These are phyloP conservation scores for Ceyx margarethae DNA, from an alignment of 2,113 vertebrate genomes.

Conservation along the genomic window DNA sequence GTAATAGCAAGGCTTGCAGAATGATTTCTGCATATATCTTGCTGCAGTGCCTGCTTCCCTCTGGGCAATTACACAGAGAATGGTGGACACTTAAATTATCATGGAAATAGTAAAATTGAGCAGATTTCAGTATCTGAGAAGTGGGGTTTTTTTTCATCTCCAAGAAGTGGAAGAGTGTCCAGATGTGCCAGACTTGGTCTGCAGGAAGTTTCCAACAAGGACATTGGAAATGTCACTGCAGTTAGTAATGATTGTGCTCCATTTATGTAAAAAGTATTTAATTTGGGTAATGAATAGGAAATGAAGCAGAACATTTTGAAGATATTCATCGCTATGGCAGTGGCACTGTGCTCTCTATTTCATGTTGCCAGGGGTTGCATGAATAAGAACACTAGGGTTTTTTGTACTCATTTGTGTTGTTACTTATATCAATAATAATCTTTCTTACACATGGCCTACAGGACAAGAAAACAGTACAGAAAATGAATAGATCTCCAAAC, in stretches of 20 bases:
- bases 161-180: neutral
- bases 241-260: neutral
- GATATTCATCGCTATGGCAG: neutral
- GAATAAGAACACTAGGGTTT: neutral
- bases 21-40: neutral
- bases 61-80: neutral
- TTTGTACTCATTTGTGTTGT: neutral
- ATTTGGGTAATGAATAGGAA: conserved; percentile 13
- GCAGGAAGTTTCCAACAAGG: neutral
- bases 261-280: neutral
- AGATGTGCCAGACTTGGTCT: neutral
- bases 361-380: neutral
- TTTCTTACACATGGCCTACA: neutral
- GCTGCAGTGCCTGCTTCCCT: neutral
- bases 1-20: neutral
- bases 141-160: neutral
- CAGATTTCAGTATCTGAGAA: neutral
- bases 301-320: neutral
- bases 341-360: neutral
- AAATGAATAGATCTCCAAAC: neutral
- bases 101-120: neutral
- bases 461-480: neutral
- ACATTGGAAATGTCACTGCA: neutral
- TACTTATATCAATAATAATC: neutral
- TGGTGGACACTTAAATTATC: neutral